phyloP scores from a whole-genome alignment of 2,113 vertebrate species.

The Xiphophorus hellerii region DNA sequence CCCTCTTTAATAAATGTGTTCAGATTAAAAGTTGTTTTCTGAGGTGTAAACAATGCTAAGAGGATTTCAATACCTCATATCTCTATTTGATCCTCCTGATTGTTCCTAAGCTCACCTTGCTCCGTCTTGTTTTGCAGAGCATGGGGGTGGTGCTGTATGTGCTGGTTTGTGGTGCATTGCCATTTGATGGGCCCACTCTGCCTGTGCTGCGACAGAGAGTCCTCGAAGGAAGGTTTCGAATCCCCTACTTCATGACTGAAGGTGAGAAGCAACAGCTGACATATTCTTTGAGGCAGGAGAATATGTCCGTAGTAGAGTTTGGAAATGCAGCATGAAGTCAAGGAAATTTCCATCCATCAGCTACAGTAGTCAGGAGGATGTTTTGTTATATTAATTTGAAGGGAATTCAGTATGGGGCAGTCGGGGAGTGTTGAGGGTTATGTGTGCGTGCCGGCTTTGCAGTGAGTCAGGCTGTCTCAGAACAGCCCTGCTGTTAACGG shows the following conservation, averaged over 20 bases:
- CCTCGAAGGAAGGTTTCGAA: constrained; percentile 96
- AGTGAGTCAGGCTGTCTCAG: constrained; percentile 54
- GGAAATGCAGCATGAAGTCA: neutral
- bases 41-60: too few species aligned
- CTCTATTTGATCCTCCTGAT: neutral
- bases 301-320: neutral
- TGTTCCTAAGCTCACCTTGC: constrained; percentile 26
- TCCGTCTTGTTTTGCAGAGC: constrained; percentile 80
- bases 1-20: too few species aligned
- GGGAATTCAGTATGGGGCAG: constrained; percentile 21
- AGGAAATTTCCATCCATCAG: neutral
- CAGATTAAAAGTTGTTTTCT: too few species aligned
- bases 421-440: constrained; percentile 27
- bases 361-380: constrained; percentile 25
- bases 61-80: too few species aligned
- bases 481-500: constrained; percentile 58
- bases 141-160: constrained; percentile 99
- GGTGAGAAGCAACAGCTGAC: constrained; percentile 77
- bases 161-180: constrained; percentile 94
- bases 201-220: constrained; percentile 95
- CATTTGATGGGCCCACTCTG: constrained; percentile 95
- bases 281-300: neutral
- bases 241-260: constrained; percentile 99
- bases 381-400: constrained; percentile 39
- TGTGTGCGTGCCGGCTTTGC: constrained; percentile 22